These are phyloP conservation scores for Stercorarius parasiticus DNA, from an alignment of 2,113 vertebrate species.

Conservation along the genomic window DNA sequence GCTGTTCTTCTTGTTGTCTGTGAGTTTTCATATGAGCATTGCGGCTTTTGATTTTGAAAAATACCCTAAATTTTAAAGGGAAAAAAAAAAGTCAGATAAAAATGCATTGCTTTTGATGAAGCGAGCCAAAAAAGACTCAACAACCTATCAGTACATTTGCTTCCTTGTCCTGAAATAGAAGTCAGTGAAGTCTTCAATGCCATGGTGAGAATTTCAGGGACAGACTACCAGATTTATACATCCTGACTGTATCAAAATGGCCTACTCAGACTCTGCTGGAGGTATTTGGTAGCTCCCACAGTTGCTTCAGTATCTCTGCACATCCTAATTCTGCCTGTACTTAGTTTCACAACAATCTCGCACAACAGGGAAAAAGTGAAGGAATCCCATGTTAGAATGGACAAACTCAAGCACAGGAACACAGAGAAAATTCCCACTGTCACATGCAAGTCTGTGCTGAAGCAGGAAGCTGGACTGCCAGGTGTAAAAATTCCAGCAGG, in stretches of 20 bases:
- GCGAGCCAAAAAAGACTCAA: slow-evolving; percentile 51
- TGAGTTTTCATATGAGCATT: slow-evolving; percentile 93
- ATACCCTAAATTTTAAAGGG: slow-evolving; percentile 75
- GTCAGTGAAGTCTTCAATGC: slow-evolving; percentile 28
- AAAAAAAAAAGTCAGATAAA: neutral
- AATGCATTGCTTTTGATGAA: slow-evolving; percentile 39
- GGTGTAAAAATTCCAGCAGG: neutral
- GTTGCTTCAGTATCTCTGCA: neutral
- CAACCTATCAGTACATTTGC: slow-evolving; percentile 48
- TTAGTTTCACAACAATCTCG: neutral
- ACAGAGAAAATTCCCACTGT: neutral
- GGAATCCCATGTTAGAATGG: fast-evolving
- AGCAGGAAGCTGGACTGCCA: neutral
- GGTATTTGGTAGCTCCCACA: neutral
- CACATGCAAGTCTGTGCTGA: neutral
- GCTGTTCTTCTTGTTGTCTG: slow-evolving; percentile 85
- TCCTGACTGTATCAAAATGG: neutral
- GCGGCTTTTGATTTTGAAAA: slow-evolving; percentile 90
- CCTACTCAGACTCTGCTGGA: neutral
- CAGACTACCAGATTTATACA: slow-evolving; percentile 21
- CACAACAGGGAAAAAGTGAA: neutral
- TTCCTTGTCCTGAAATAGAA: slow-evolving; percentile 49
- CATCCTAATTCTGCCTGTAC: neutral
- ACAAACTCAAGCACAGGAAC: neutral
- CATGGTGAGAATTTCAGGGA: slow-evolving; percentile 42